Percentiles rank a stretch among this genome's conserved stretches.
Evolutionary conservation across 2,888 invertebrate species (phyloP).

Genomic region (Entomobrya proxima): DNA sequence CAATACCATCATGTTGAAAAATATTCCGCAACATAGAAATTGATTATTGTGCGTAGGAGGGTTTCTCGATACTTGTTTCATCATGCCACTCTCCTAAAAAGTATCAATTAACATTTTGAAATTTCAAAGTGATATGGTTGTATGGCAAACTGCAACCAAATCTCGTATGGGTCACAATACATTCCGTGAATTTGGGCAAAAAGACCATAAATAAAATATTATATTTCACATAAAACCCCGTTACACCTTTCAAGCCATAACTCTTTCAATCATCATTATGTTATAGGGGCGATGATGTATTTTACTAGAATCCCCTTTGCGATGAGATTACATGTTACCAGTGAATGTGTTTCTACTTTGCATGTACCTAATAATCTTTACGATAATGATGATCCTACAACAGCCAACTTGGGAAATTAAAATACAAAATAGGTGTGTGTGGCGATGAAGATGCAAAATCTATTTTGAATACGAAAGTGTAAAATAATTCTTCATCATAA

Average conservation of each 20-base stretch:
- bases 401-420: conserved; percentile 12
- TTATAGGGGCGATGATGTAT: conserved; percentile 1
- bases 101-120: conserved; percentile 35
- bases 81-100: conserved; percentile 22
- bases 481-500: background rate
- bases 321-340: background rate
- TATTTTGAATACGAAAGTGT: background rate
- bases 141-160: conserved; percentile 32
- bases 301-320: background rate
- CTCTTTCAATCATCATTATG: conserved; percentile 25
- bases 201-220: conserved; percentile 50
- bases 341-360: background rate
- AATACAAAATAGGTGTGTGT: background rate
- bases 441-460: conserved; percentile 4
- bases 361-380: background rate
- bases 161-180: conserved; percentile 5
- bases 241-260: conserved; percentile 34
- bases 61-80: conserved; percentile 23
- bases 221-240: conserved; percentile 40
- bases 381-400: background rate
- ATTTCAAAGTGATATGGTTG: conserved; percentile 21
- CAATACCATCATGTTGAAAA: background rate
- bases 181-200: background rate
- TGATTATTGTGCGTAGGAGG: conserved; percentile 9
- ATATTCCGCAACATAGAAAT: background rate